phyloP scores from a whole-genome alignment of 2,113 vertebrate genomes.

The Xiphias gladius region DNA sequence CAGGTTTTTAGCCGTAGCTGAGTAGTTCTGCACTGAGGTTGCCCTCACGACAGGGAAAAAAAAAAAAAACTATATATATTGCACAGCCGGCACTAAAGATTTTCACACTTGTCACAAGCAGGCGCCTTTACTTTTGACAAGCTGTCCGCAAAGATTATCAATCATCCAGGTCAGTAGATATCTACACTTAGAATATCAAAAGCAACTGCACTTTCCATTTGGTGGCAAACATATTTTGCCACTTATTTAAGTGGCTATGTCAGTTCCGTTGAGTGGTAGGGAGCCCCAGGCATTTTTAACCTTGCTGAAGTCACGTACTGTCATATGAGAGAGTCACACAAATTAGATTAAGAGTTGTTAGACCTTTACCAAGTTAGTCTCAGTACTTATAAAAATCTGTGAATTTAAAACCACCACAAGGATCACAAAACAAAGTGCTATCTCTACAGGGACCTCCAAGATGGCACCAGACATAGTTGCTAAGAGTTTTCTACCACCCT shows the following conservation, averaged over 20 bases:
- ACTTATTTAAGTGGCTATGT: not conserved
- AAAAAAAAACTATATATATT: not conserved
- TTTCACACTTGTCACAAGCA: not conserved
- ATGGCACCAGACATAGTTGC: not conserved
- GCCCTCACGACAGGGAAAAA: not conserved
- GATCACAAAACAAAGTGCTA: not conserved
- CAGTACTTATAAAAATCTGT: no score
- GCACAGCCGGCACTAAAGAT: not conserved
- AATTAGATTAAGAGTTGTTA: rapidly evolving
- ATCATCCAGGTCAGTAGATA: not conserved
- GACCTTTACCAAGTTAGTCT: no score
- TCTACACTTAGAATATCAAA: not conserved
- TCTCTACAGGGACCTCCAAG: not conserved
- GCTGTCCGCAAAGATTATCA: constrained; percentile 1
- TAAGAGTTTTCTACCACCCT: not conserved
- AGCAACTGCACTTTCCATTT: not conserved
- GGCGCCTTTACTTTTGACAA: not conserved
- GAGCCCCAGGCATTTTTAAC: not conserved
- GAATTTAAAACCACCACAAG: not conserved
- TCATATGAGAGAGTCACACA: not conserved
- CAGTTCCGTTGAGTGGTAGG: not conserved
- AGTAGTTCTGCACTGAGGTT: not conserved
- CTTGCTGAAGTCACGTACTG: not conserved
- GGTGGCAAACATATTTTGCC: not conserved
- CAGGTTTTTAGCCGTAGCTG: not conserved